Evolutionary conservation across 2,888 invertebrate species (phyloP).

Genomic region (Lysandra bellargus): DNA sequence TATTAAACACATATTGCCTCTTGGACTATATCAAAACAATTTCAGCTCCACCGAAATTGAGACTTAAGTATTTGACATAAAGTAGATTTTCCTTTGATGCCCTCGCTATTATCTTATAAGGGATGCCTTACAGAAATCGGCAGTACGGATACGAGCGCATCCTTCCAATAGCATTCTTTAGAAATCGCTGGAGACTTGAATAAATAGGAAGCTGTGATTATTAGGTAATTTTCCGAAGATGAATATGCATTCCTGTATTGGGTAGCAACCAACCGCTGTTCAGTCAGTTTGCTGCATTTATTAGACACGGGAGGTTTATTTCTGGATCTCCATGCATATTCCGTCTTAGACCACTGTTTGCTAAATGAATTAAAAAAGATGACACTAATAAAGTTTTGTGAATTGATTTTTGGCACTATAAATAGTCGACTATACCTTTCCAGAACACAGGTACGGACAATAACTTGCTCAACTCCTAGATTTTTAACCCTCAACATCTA

Average conservation of each 20-base stretch:
- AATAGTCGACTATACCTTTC: too few relatives aligned
- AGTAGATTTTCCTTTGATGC: background rate
- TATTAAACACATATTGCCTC: background rate
- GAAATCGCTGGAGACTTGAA: slow-evolving; percentile 34
- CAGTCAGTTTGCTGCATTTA: too few relatives aligned
- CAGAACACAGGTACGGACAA: too few relatives aligned
- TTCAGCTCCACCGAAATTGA: background rate
- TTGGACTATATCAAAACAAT: background rate
- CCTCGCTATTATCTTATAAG: slow-evolving; percentile 19
- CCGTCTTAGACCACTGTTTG: too few relatives aligned
- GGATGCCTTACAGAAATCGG: slow-evolving; percentile 41
- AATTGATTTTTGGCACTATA: too few relatives aligned
- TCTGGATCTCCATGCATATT: too few relatives aligned
- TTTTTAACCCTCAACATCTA: too few relatives aligned
- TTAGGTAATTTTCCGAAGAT: slow-evolving; percentile 32
- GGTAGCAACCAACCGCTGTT: background rate
- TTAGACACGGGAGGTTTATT: too few relatives aligned
- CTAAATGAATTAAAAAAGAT: too few relatives aligned
- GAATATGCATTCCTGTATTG: slow-evolving; percentile 9
- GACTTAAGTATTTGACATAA: background rate
- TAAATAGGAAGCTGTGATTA: slow-evolving; percentile 34
- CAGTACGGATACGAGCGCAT: slow-evolving; percentile 39
- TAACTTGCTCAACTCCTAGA: too few relatives aligned
- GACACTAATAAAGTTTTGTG: background rate
- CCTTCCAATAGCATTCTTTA: slow-evolving; percentile 45